A percentile compares a stretch with the other conserved stretches of the same genome.
These are phyloP conservation scores for Siniperca scherzeri DNA, from an alignment of 2,797 vertebrate species.

Conservation along the genomic window DNA sequence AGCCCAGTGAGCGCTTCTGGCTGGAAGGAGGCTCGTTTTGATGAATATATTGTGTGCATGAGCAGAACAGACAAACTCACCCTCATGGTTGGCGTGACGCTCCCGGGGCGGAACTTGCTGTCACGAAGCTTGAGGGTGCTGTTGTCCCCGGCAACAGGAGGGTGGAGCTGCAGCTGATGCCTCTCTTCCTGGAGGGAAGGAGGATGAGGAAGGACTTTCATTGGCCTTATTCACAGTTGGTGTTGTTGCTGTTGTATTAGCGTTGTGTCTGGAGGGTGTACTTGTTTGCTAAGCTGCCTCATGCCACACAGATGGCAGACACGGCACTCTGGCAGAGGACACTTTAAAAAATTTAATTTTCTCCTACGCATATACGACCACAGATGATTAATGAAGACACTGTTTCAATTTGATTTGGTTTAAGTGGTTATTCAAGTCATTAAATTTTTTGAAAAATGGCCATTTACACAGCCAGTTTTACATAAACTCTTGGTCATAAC, in stretches of 20 bases:
- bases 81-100: slow-evolving; percentile 91
- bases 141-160: slow-evolving; percentile 84
- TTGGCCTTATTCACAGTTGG: slow-evolving; percentile 65
- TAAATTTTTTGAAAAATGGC: background rate
- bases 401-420: background rate
- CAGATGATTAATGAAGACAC: slow-evolving; percentile 23
- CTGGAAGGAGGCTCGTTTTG: slow-evolving; percentile 46
- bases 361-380: slow-evolving; percentile 15
- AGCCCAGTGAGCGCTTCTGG: slow-evolving; percentile 55
- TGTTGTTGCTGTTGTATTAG: slow-evolving; percentile 49
- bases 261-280: slow-evolving; percentile 59
- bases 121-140: slow-evolving; percentile 89
- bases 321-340: slow-evolving; percentile 47
- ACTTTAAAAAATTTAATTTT: slow-evolving; percentile 20
- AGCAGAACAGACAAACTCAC: slow-evolving; percentile 81
- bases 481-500: background rate
- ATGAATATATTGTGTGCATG: slow-evolving; percentile 52
- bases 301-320: slow-evolving; percentile 65
- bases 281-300: slow-evolving; percentile 61
- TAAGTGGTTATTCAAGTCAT: background rate
- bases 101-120: slow-evolving; percentile 88
- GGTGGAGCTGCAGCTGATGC: slow-evolving; percentile 89
- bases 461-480: background rate
- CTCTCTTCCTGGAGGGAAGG: slow-evolving; percentile 90
- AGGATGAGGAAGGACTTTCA: slow-evolving; percentile 69